A percentile compares a stretch with the other conserved stretches of the same genome.
Evolutionary conservation across 2,113 vertebrate genomes (phyloP).

Genomic region (Psittacara wagleri): DNA sequence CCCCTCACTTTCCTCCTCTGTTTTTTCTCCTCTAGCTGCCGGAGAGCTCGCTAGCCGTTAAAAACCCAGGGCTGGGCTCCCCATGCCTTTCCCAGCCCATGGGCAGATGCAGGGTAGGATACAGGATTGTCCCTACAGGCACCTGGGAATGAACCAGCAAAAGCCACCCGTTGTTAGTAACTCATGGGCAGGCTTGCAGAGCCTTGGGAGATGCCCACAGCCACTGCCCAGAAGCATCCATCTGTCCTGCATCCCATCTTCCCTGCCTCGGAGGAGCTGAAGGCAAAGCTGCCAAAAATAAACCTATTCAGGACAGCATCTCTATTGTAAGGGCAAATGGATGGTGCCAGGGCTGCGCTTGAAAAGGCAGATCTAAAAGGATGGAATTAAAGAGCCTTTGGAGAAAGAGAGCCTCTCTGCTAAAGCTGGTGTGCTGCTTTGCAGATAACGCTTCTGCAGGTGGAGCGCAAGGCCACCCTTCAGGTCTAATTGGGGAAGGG

Average conservation of each 20-base stretch:
- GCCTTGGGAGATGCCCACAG: neutral
- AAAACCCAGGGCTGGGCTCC: neutral
- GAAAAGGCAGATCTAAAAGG: neutral
- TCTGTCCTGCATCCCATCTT: neutral
- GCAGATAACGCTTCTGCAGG: neutral
- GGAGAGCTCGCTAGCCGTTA: neutral
- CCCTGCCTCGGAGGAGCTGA: neutral
- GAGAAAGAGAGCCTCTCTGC: neutral
- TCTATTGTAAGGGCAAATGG: neutral
- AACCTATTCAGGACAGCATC: neutral
- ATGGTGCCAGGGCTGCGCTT: neutral
- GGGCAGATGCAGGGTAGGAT: neutral
- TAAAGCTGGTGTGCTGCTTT: neutral
- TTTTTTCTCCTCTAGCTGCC: neutral
- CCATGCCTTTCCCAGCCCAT: neutral
- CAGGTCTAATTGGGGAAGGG: neutral
- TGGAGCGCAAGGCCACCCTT: neutral
- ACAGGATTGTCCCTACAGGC: neutral
- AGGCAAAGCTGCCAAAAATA: slow-evolving; percentile 21
- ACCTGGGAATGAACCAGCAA: neutral
- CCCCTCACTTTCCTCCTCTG: neutral
- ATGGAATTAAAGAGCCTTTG: neutral
- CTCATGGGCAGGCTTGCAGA: neutral
- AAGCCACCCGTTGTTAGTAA: neutral
- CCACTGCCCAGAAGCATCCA: fast-evolving